Base-by-base conservation (phyloP, 1,140 invertebrate genomes). In the Tetraneura akinire region DNA sequence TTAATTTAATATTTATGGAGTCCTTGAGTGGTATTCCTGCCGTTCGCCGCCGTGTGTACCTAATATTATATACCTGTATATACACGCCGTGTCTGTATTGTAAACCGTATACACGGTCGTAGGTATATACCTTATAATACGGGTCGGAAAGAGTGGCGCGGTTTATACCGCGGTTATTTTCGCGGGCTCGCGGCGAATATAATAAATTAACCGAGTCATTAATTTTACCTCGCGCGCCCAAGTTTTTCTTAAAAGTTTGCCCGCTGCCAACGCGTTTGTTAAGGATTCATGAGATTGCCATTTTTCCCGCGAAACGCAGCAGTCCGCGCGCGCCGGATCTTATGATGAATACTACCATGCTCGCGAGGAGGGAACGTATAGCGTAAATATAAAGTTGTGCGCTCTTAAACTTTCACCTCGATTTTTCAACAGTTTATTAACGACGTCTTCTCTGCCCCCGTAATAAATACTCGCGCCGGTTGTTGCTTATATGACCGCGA, bases 121-220 rank as follows among this genome's bases (percentile, higher is more conserved):
- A n/a, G n/a, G n/a, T n/a, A n/a, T n/a, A n/a, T n/a, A n/a, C n/a
- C n/a, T n/a, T n/a, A n/a, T n/a, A n/a, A n/a, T n/a, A n/a, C 16
- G 1, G 53, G 66, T 2, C 53, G 73, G 55, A 23, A 21, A 53
- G 32, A 76, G 32, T 42, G 47, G 55, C n/a, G n/a, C n/a, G n/a
- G n/a, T n/a, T n/a, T 57, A 62, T 18, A 47, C 53, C 55, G 14
- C 53, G 37, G 14, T 57, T 76, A 60, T 74, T 74, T 74, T 55
- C 29, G 16, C 29, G 16, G 16, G 68, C 47, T 42, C 47, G 10
- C 74, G 14, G 42, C 55, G 37, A 78, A 57, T 29, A 47, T 62
- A 60, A 78, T 62, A 60, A 78, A 78, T 78, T 62, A 78, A 78
- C 74, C 55, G n/a, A 62, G 74, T 78, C 74, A 47, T 78, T 78